Conservation (phyloP, 2,113 vertebrate genomes). For the Pitta sordida region DNA sequence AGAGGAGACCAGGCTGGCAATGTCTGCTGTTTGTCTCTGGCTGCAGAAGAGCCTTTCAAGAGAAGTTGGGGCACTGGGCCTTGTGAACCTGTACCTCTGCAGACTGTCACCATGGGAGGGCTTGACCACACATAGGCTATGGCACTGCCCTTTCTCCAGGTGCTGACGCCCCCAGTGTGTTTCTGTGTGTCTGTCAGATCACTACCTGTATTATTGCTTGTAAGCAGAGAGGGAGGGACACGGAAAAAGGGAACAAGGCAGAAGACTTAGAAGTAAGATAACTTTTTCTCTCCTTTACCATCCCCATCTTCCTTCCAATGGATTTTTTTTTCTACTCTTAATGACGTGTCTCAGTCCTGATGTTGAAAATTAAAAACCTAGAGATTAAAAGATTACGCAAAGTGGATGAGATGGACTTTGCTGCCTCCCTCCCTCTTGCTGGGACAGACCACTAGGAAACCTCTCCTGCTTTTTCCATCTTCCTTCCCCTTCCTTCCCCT, state of each 20-base stretch:
- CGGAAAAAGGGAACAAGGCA: not conserved
- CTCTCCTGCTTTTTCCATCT: not conserved
- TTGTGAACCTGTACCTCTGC: not conserved
- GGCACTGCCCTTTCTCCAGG: not conserved
- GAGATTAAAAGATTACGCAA: slow-evolving; percentile 71
- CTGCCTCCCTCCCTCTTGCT: slow-evolving; percentile 5
- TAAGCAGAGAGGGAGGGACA: not conserved
- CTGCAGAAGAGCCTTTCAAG: not conserved
- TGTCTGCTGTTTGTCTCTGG: not conserved
- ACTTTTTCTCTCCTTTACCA: not conserved
- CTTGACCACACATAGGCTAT: not conserved
- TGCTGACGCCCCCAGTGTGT: not conserved
- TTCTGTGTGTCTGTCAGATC: not conserved
- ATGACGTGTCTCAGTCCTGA: slow-evolving; percentile 33
- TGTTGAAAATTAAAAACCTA: slow-evolving; percentile 61
- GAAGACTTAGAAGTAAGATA: not conserved
- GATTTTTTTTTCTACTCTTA: slow-evolving; percentile 9
- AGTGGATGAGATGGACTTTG: slow-evolving; percentile 48
- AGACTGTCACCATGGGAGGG: not conserved
- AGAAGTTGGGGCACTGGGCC: not conserved
- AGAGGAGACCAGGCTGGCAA: not conserved
- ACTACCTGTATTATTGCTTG: not conserved
- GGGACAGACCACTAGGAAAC: not conserved
- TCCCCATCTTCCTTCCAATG: not conserved
- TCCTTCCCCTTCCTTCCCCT: not conserved